Percentiles rank a stretch among this genome's conserved stretches.
These are phyloP conservation scores for Busseola fusca DNA, from an alignment of 2,888 invertebrate species.

Conservation along the genomic window DNA sequence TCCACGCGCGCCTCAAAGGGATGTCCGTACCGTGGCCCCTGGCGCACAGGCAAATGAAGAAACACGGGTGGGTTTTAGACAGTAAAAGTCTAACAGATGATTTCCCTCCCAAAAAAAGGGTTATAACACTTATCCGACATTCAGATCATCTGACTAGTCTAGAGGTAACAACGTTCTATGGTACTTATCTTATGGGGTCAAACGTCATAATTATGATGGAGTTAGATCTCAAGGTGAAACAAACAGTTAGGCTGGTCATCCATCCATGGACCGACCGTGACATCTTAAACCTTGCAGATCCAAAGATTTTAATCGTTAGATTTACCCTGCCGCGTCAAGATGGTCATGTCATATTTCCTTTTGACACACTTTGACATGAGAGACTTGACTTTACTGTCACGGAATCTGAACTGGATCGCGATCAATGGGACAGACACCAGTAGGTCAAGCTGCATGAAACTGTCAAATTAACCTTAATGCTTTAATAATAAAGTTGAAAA, in stretches of 20 bases:
- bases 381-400: neutral
- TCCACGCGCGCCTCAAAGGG: too few species aligned
- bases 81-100: too few species aligned
- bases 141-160: neutral
- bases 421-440: too few species aligned
- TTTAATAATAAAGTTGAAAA: too few species aligned
- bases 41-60: too few species aligned
- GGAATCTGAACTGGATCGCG: neutral
- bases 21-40: too few species aligned
- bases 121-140: neutral
- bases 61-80: too few species aligned
- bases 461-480: too few species aligned
- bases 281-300: neutral
- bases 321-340: neutral
- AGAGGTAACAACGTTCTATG: neutral
- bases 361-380: neutral
- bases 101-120: too few species aligned
- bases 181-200: neutral
- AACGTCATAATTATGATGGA: neutral
- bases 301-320: neutral
- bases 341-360: neutral
- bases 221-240: constrained; percentile 1
- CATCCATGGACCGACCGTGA: constrained; percentile 11
- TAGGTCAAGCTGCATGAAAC: too few species aligned
- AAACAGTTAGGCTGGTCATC: constrained; percentile 9